phyloP scores from a whole-genome alignment of 2,113 vertebrate genomes.

The Myiozetetes cayanensis region DNA sequence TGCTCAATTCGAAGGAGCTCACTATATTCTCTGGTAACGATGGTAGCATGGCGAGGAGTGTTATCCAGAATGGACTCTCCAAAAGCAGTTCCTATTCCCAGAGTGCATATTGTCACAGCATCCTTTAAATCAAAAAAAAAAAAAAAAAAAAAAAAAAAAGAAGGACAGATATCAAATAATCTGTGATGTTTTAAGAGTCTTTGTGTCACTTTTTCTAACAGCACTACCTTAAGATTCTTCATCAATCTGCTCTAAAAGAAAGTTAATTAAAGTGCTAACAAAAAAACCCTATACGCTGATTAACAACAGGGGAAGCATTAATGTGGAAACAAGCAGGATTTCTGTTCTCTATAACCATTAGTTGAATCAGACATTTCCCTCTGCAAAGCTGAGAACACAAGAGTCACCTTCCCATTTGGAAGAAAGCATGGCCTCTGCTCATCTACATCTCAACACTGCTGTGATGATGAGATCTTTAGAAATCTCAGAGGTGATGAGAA shows the following conservation, averaged over 20 bases:
- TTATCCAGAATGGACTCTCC: conserved; percentile 98
- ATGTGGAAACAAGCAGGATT: not conserved
- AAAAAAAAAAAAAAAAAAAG: too few relatives aligned
- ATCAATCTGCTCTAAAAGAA: not conserved
- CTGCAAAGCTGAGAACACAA: not conserved
- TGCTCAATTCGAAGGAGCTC: conserved; percentile 95
- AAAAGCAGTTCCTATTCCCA: conserved; percentile 95
- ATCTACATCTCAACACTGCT: not conserved
- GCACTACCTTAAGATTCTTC: not conserved
- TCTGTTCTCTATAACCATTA: not conserved
- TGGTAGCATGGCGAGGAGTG: conserved; percentile 95
- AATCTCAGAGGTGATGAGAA: not conserved
- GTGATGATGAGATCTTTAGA: not conserved
- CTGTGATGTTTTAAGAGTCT: not conserved
- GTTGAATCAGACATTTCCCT: not conserved
- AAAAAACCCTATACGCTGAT: not conserved
- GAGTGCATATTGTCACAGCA: conserved; percentile 93
- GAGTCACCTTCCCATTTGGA: not conserved
- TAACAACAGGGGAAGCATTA: not conserved
- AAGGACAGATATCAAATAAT: not conserved
- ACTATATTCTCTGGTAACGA: conserved; percentile 89
- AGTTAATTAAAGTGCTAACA: not conserved
- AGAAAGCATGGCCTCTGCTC: not conserved
- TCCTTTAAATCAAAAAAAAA: conserved; percentile 77
- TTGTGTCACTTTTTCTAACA: not conserved